Evolutionary conservation across 2,797 vertebrate genomes (phyloP).

Genomic region (Nasua narica): DNA sequence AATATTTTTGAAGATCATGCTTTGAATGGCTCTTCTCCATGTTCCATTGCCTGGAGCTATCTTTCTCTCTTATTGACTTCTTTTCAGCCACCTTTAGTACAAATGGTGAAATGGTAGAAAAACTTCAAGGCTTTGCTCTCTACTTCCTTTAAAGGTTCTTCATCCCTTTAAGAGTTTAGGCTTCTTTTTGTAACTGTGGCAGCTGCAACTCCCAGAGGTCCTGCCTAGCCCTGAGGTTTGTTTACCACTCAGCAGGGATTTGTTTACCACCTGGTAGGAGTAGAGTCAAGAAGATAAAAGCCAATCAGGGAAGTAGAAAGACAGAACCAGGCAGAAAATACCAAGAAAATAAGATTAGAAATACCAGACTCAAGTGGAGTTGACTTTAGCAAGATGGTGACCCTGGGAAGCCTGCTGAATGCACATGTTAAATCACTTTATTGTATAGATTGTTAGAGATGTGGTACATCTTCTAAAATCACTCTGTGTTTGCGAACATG

Average conservation of each 20-base stretch:
- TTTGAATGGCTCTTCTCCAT: constrained; percentile 35
- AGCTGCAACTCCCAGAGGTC: constrained; percentile 41
- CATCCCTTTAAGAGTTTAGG: constrained; percentile 58
- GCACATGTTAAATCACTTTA: not conserved
- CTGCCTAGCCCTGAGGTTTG: constrained; percentile 34
- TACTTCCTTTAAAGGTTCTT: constrained; percentile 29
- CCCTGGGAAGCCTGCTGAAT: not conserved
- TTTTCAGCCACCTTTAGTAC: constrained; percentile 43
- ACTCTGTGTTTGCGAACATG: not conserved
- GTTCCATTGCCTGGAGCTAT: constrained; percentile 18
- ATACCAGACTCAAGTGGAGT: not conserved
- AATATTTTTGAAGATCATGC: constrained; percentile 9
- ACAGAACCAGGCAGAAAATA: constrained; percentile 35
- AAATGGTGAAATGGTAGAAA: constrained; percentile 46
- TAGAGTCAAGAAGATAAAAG: constrained; percentile 65
- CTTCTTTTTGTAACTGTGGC: constrained; percentile 48
- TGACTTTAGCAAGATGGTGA: not conserved
- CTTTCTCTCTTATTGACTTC: constrained; percentile 37
- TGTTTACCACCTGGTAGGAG: constrained; percentile 64
- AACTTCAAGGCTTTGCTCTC: constrained; percentile 31
- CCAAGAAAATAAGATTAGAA: constrained; percentile 59
- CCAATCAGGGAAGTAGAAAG: constrained; percentile 61
- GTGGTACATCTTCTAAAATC: not conserved
- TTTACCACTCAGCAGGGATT: constrained; percentile 67
- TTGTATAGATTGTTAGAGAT: not conserved